phyloP scores from a whole-genome alignment of 2,113 vertebrate species.

The Microcebus murinus region DNA sequence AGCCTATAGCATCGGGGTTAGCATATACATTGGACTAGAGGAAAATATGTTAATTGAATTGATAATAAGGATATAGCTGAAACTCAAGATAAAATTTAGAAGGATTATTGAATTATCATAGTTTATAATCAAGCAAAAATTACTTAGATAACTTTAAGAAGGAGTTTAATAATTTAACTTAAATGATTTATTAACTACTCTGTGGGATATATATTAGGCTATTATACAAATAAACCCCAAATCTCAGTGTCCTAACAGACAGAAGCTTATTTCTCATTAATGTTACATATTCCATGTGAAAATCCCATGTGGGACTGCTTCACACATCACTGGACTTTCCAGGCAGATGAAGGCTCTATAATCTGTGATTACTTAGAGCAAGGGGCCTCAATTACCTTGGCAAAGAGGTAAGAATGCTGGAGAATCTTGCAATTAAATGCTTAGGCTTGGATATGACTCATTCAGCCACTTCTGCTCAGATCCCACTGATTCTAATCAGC shows the following conservation, averaged over 20 bases:
- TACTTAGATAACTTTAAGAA: not conserved
- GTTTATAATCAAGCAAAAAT: not conserved
- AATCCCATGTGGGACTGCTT: not conserved
- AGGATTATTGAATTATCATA: not conserved
- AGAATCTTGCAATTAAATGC: not conserved
- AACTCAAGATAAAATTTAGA: not conserved
- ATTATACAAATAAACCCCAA: not conserved
- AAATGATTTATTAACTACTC: not conserved
- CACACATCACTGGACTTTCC: not conserved
- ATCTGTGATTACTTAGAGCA: not conserved
- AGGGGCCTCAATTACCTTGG: not conserved
- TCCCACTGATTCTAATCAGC: not conserved
- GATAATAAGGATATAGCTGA: not conserved
- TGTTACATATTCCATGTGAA: not conserved
- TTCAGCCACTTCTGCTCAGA: not conserved
- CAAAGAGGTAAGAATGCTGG: not conserved
- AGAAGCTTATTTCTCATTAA: not conserved
- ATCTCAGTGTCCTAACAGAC: not conserved
- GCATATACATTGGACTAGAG: not conserved
- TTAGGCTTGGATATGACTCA: not conserved
- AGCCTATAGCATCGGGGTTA: not conserved
- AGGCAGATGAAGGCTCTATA: not conserved
- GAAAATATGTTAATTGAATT: not conserved
- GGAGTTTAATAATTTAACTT: not conserved
- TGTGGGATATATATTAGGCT: not conserved